Conservation (phyloP, 1,140 invertebrate genomes). For the Aphelinus certus region DNA sequence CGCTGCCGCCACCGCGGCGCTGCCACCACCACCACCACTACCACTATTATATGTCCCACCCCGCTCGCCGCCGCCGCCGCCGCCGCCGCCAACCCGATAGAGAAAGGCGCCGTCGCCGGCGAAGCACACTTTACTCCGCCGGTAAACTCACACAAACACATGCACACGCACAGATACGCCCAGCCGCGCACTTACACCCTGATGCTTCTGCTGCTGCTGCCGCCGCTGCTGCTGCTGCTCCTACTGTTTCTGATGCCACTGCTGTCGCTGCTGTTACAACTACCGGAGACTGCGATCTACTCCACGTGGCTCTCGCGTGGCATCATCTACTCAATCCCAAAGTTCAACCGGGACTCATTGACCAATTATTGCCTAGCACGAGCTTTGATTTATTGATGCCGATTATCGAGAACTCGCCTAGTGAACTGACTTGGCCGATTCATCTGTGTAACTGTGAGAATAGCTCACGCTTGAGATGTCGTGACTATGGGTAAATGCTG, state of each 20-base stretch:
- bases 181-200: neutral
- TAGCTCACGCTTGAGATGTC: no score
- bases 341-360: neutral
- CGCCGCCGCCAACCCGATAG: slow-evolving; percentile 24
- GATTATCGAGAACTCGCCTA: no score
- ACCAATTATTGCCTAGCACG: no score
- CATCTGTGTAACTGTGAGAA: no score
- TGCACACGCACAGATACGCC: no score
- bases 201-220: neutral
- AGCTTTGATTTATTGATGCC: no score
- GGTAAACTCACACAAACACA: no score
- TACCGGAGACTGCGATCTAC: neutral
- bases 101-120: neutral
- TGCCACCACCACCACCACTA: slow-evolving; percentile 42
- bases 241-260: neutral
- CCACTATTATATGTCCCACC: slow-evolving; percentile 31
- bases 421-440: no score
- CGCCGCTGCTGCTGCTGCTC: neutral
- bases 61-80: neutral
- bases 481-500: no score
- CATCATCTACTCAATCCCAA: neutral
- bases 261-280: neutral
- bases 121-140: neutral
- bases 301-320: slow-evolving; percentile 53
- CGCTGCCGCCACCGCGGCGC: slow-evolving; percentile 16